Percentiles rank a stretch among this genome's conserved stretches.
Evolutionary conservation across 35 echinoderm and acorn worm species (phyloP).

Genomic region (Strongylocentrotus purpuratus): DNA sequence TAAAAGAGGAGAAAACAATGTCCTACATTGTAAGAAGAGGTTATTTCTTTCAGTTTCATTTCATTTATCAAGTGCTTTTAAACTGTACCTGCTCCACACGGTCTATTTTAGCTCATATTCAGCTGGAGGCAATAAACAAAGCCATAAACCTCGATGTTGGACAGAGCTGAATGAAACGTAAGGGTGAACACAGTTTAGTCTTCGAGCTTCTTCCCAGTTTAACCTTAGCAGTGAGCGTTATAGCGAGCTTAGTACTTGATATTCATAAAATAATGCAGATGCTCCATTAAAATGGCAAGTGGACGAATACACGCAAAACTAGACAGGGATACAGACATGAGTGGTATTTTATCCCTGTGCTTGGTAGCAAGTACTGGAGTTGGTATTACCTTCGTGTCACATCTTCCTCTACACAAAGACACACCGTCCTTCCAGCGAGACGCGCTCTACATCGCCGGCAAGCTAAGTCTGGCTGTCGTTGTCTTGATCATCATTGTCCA

Average conservation of each 20-base stretch:
- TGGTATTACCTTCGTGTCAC: not conserved
- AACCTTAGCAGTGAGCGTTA: not conserved
- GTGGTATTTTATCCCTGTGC: not conserved
- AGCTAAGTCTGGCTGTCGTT: not conserved
- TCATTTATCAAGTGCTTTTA: not conserved
- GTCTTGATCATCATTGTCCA: not conserved
- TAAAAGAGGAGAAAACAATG: too few relatives aligned
- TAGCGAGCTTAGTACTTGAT: not conserved
- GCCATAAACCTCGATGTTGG: not conserved
- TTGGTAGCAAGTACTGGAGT: constrained; percentile 4
- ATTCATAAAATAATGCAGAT: not conserved
- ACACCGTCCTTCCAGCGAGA: not conserved
- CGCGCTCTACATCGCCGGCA: not conserved
- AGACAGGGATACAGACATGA: not conserved
- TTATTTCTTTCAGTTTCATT: too few relatives aligned
- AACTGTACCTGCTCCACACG: not conserved
- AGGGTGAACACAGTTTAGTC: not conserved
- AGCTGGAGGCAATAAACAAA: not conserved
- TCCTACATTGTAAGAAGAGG: too few relatives aligned
- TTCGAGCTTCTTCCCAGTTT: not conserved
- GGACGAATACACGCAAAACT: not conserved
- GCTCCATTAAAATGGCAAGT: not conserved
- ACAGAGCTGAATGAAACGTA: not conserved
- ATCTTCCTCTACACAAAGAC: not conserved
- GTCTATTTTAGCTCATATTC: not conserved